Conservation (phyloP, 2,797 vertebrate genomes). For the Heteromormyrus szaboi region DNA sequence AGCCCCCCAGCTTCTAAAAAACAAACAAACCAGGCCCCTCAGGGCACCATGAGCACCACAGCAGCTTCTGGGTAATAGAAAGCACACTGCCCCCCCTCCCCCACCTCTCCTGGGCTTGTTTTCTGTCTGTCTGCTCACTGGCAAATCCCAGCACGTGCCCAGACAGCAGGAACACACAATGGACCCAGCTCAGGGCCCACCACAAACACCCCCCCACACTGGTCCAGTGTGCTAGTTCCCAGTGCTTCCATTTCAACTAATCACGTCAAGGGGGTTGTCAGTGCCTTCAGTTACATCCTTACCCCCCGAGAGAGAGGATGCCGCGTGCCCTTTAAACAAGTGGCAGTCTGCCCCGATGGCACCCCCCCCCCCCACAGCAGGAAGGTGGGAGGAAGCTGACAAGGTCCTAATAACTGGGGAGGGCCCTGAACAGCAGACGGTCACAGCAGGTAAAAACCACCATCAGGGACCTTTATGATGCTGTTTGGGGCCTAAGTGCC, state of each 20-base stretch:
- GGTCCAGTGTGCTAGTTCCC: neutral
- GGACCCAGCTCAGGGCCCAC: neutral
- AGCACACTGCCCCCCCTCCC: neutral
- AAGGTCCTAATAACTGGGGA: neutral
- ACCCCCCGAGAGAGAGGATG: neutral
- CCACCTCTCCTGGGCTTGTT: neutral
- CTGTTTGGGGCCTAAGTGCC: neutral
- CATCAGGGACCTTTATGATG: neutral
- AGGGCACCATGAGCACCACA: neutral
- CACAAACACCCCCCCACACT: neutral
- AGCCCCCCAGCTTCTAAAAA: neutral
- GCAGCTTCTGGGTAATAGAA: neutral
- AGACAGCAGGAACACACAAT: conserved; percentile 1
- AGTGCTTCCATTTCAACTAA: neutral
- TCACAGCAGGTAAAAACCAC: neutral
- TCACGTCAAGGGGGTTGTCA: neutral
- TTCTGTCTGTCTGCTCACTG: conserved; percentile 20
- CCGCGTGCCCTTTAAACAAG: neutral
- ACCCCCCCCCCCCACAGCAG: neutral
- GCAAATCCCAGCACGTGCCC: neutral
- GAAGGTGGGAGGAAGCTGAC: neutral
- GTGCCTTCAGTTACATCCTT: neutral
- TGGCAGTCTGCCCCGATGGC: neutral
- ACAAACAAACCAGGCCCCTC: neutral
- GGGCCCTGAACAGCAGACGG: neutral